Evolutionary conservation across 2,113 vertebrate genomes (phyloP), one percentile per base, ranked within the genome.

Genomic region (Emydura subglobosa): DNA sequence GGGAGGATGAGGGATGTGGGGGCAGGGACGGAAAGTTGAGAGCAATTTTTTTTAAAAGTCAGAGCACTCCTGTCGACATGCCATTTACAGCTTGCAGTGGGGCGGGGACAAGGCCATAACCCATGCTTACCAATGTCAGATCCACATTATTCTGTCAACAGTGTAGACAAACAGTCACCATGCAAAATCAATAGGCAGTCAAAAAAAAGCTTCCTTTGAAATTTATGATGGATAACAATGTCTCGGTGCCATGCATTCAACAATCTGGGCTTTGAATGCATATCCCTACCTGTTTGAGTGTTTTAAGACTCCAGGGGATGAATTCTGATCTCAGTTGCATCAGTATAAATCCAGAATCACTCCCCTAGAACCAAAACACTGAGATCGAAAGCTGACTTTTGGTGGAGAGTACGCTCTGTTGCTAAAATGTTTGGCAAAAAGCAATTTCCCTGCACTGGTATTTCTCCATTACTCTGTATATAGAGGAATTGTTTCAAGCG

Each of bases 201-300:
- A 89, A 88, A 9, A 95, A 95, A 92, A 94, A 76, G 51, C 54
- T 92, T 92, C 87, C 95, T 74, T 93, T 76, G 91, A 61, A 90
- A 87, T 94, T 96, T 94, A 94, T 89, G 88, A 94, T 85, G 76
- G 84, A 90, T 90, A 90, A 88, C 94, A 88, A 51, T 89, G 86
- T 55, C 87, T 91, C 54, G 16, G 76, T 91, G 42, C 88, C 90
- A 88, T 54, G 68, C 88, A 89, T 51, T 79, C 85, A 89, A 95
- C 90, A 86, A 94, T 88, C 82, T 68, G 31, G 31, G 61, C 17
- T 68, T 68, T 10, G 61, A 68, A 68, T n/a, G 31, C 61, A 68
- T 19, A n/a, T 68, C 61, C 34, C 61, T 68, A 34, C 31, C 31
- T n/a, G 34, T 68, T 19, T 7, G 16, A 17, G 4, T n/a, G 34